Conservation (phyloP, 2,888 invertebrate genomes). For the Lasioglossum villosulum region DNA sequence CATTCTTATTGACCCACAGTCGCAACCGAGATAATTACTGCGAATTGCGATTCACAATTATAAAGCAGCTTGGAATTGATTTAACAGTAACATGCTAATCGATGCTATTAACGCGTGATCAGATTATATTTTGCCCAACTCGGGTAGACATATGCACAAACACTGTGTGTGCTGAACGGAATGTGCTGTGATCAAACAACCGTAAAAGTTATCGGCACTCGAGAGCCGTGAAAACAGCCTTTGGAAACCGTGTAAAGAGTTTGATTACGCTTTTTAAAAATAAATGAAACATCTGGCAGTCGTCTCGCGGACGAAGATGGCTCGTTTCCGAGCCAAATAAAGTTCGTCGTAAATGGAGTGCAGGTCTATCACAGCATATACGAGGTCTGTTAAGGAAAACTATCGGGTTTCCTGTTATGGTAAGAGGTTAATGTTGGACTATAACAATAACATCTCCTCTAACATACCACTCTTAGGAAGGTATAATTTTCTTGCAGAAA, state of each 20-base stretch:
- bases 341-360: background rate
- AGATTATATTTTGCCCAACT: background rate
- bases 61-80: background rate
- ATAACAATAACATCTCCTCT: background rate
- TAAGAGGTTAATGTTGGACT: background rate
- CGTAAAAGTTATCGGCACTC: background rate
- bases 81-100: background rate
- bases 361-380: background rate
- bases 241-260: background rate
- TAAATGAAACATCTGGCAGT: background rate
- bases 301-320: background rate
- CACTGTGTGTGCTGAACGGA: background rate
- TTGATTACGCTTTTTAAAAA: background rate
- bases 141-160: background rate
- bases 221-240: background rate
- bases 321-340: background rate
- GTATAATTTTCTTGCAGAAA: background rate
- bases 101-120: background rate
- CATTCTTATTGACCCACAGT: background rate
- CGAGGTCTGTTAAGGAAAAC: background rate
- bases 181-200: background rate
- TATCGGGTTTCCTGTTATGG: background rate
- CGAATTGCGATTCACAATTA: background rate
- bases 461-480: background rate
- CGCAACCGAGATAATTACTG: background rate